Evolutionary conservation across 2,888 invertebrate genomes (phyloP).

Genomic region (Nezara viridula): DNA sequence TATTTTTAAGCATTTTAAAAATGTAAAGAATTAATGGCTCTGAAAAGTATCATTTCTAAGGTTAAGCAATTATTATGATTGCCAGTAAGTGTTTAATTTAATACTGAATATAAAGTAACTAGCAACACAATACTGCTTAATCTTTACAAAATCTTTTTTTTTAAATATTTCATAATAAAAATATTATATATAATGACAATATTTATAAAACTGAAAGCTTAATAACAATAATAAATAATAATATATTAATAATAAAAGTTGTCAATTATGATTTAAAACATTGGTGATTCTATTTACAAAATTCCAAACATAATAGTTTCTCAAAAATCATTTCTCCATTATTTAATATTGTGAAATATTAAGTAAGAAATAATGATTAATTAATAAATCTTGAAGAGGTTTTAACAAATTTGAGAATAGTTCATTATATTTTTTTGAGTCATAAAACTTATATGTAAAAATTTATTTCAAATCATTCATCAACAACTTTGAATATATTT

Average conservation of each 20-base stretch:
- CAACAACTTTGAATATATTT: neutral
- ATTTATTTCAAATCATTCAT: neutral
- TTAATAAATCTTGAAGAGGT: neutral
- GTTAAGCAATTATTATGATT: neutral
- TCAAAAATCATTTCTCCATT: neutral
- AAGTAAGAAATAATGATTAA: neutral
- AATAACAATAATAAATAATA: neutral
- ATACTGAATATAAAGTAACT: neutral
- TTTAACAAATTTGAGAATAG: neutral
- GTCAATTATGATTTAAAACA: slow-evolving; percentile 19
- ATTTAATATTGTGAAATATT: neutral
- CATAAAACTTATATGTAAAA: too few species aligned
- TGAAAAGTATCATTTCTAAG: neutral
- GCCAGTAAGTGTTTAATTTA: neutral
- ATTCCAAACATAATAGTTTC: neutral
- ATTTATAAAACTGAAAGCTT: neutral
- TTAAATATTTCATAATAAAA: neutral
- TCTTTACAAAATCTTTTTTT: neutral
- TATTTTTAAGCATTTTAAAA: neutral
- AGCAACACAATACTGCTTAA: neutral
- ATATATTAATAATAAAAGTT: neutral
- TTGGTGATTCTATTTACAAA: neutral
- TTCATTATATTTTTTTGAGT: too few species aligned
- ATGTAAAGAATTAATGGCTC: neutral
- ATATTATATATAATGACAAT: neutral